These are phyloP conservation scores for Acanthosoma haemorrhoidale DNA, from an alignment of 2,888 invertebrate species.

Conservation along the genomic window DNA sequence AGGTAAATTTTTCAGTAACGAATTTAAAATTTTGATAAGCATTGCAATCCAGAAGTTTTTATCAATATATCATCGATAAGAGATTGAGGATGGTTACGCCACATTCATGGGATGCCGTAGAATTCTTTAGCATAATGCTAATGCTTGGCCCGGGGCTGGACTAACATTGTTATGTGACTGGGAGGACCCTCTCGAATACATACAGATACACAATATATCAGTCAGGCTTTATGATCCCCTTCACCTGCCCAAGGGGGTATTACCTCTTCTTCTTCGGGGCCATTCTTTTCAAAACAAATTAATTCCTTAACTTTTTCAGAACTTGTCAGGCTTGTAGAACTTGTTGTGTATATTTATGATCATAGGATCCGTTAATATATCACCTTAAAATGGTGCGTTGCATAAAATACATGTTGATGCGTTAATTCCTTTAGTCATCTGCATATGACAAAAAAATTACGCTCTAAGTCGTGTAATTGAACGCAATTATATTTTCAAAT, in stretches of 20 bases:
- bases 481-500: no score
- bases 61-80: no score
- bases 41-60: no score
- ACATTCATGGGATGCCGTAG: no score
- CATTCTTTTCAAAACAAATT: neutral
- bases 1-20: no score
- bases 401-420: no score
- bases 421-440: no score
- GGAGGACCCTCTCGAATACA: neutral
- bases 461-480: no score
- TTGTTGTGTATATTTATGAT: neutral
- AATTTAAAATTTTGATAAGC: no score
- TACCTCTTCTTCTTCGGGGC: neutral
- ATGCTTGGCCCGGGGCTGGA: neutral
- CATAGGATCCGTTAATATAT: neutral
- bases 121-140: constrained; percentile 2
- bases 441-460: no score
- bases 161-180: constrained; percentile 8
- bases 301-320: neutral
- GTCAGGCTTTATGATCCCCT: neutral
- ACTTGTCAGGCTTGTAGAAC: neutral
- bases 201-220: neutral
- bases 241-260: no score
- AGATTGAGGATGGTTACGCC: no score
- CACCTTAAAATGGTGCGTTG: neutral